A percentile compares a stretch with the other conserved stretches of the same genome.
Conservation (phyloP, 2,888 invertebrate genomes). For the Lasioglossum leucozonium region DNA sequence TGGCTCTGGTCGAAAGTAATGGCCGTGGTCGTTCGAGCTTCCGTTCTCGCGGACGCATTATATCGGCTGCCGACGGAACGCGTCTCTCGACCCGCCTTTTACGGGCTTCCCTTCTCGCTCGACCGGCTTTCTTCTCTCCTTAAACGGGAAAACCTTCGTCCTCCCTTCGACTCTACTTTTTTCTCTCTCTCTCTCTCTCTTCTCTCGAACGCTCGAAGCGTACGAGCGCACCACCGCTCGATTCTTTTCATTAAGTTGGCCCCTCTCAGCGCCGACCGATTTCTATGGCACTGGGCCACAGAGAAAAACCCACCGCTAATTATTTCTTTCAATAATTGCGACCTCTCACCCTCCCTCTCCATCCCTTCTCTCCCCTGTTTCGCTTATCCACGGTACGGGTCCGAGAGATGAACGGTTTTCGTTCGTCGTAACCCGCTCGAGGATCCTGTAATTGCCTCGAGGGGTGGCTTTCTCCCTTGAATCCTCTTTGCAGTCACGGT, state of each 20-base stretch:
- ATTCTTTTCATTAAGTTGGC: constrained; percentile 36
- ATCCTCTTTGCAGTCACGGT: background rate
- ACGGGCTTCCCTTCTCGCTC: constrained; percentile 55
- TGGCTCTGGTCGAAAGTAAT: constrained; percentile 53
- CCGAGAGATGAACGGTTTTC: background rate
- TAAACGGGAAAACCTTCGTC: constrained; percentile 46
- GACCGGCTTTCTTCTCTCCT: constrained; percentile 55
- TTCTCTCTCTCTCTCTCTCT: background rate
- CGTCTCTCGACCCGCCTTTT: constrained; percentile 50
- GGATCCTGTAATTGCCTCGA: constrained; percentile 1
- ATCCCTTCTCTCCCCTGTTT: background rate
- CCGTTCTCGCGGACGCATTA: constrained; percentile 59
- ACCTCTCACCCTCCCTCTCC: background rate
- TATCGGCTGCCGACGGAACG: constrained; percentile 41
- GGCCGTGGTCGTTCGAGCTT: constrained; percentile 40
- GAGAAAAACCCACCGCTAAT: constrained; percentile 35
- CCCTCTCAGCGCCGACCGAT: constrained; percentile 12
- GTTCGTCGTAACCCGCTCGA: background rate
- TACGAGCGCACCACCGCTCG: constrained; percentile 3
- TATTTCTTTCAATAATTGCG: constrained; percentile 43
- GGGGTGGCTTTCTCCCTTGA: background rate
- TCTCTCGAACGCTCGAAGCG: constrained; percentile 1
- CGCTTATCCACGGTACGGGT: background rate
- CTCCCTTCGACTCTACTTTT: constrained; percentile 9
- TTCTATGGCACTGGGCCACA: constrained; percentile 56